Conservation (phyloP, 2,888 invertebrate species). For the Slavum lentiscoides region DNA sequence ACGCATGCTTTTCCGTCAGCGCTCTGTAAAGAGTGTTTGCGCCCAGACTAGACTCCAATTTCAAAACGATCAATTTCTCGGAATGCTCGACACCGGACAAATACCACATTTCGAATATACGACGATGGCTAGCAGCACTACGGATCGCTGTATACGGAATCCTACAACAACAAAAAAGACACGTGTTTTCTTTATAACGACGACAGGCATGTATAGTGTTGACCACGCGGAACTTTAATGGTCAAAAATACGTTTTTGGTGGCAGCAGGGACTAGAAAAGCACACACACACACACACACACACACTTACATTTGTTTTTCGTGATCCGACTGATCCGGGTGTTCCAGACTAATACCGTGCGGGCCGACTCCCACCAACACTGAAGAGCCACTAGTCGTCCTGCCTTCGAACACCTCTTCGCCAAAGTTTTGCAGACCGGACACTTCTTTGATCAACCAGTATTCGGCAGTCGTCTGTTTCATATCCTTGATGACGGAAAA, state of each 20-base stretch:
- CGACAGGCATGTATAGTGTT: too few relatives aligned
- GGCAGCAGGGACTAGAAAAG: too few relatives aligned
- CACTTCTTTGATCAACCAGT: constrained; percentile 80
- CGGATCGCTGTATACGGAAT: constrained; percentile 82
- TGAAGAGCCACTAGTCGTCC: constrained; percentile 60
- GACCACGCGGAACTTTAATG: not conserved
- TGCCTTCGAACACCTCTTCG: constrained; percentile 79
- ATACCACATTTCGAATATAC: constrained; percentile 76
- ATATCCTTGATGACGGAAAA: constrained; percentile 63
- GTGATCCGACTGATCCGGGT: constrained; percentile 44
- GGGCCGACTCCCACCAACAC: constrained; percentile 76
- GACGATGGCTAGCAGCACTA: constrained; percentile 75
- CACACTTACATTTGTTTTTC: constrained; percentile 51
- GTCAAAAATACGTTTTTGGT: not conserved
- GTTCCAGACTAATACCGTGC: constrained; percentile 76
- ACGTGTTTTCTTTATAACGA: too few relatives aligned
- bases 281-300: too few relatives aligned
- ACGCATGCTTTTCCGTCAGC: constrained; percentile 88
- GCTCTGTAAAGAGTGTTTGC: constrained; percentile 83
- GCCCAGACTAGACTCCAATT: constrained; percentile 78
- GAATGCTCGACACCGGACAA: constrained; percentile 63
- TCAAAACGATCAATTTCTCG: constrained; percentile 74
- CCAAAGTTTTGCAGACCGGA: constrained; percentile 80
- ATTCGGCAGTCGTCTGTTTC: constrained; percentile 78
- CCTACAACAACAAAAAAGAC: constrained; percentile 60